Base-by-base conservation (phyloP, 2,888 invertebrate species). In the Pristionchus arcanus region DNA sequence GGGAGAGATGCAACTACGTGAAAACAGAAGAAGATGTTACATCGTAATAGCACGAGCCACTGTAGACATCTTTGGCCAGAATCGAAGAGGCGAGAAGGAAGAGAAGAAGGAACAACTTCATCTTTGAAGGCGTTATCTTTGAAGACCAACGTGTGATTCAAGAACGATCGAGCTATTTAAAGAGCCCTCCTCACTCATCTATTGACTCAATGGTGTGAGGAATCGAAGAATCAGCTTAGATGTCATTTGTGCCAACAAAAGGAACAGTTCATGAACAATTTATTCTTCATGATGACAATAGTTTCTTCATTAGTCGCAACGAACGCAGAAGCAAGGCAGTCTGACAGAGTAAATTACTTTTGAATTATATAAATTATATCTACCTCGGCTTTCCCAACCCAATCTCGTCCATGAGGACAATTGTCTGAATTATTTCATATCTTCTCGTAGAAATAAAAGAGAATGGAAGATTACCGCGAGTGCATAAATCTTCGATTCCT, bases 361-460 rank as follows among this genome's bases (percentile, higher is more conserved):
- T 4, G 28, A 49, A 53, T 16, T 0, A 31, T 2, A 31, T 34
- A 31, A 71, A 81, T 5, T 13, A 0, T 28, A 42, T n/a, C n/a
- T n/a, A 81, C 81, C 81, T 81, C 28, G 81, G 81, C 13, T 49
- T 81, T 15, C 81, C 81, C 28, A 81, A 49, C 13, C 81, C 81
- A 7, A 42, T 19, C 28, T 81, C 81, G 5, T n/a, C 49, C 25
- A 81, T n/a, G 7, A 81, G 81, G 28, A 53, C 11, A 53, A 81
- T n/a, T 28, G 28, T n/a, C 81, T 81, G 81, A 53, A 81, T 53
- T 28, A 2, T 28, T 49, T 3, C 9, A 49, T n/a, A 28, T 49
- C 1, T 81, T 53, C 2, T 34, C 0, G 31, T 0, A 15, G 13
- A 31, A 28, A 31, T 25, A 63, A 63, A 11, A 21, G 59, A 37